Evolutionary conservation across 2,888 invertebrate genomes (phyloP).

Genomic region (Dicycla oo): DNA sequence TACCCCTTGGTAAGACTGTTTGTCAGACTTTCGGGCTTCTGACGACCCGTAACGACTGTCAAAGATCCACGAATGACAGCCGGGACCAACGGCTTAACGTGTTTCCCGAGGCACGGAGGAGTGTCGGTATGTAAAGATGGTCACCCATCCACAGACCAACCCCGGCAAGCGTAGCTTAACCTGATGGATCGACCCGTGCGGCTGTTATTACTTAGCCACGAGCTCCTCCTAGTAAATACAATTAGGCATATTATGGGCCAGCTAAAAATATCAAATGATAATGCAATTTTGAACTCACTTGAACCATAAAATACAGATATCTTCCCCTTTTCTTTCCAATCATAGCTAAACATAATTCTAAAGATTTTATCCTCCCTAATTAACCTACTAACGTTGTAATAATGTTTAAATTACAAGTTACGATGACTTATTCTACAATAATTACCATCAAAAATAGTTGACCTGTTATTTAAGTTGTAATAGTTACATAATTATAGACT

Average conservation of each 20-base stretch:
- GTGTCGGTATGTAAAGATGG: no score
- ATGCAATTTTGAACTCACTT: background rate
- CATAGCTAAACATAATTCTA: background rate
- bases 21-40: no score
- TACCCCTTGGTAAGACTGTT: no score
- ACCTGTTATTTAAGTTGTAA: slow-evolving; percentile 14
- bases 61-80: no score
- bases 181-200: no score
- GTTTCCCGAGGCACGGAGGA: no score
- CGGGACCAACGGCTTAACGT: no score
- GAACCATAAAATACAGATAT: background rate
- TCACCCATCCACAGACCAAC: no score
- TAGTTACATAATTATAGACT: slow-evolving; percentile 27
- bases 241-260: background rate
- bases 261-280: no score
- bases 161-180: no score
- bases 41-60: no score
- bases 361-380: slow-evolving; percentile 1
- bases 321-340: background rate
- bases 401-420: slow-evolving; percentile 25
- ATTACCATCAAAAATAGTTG: slow-evolving; percentile 15
- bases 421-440: background rate
- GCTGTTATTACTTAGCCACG: no score
- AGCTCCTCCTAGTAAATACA: background rate
- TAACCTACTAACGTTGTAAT: background rate